Conservation (phyloP, 2,797 vertebrate species). For the Holocentrus rufus region DNA sequence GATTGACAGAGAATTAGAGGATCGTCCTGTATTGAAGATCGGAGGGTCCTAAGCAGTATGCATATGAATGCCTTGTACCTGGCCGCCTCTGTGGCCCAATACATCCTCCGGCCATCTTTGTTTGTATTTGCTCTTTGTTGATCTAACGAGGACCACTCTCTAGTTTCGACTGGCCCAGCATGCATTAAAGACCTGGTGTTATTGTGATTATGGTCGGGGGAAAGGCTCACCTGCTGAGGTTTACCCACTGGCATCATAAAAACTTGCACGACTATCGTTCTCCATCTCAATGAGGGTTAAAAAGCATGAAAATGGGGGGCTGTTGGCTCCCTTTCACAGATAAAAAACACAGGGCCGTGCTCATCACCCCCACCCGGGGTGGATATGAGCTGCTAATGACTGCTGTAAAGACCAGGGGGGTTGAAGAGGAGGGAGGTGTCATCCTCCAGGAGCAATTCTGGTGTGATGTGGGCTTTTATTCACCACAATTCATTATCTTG, state of each 20-base stretch:
- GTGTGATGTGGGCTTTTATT: constrained; percentile 56
- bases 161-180: constrained; percentile 66
- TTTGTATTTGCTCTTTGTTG: constrained; percentile 81
- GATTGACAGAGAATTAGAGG: neutral
- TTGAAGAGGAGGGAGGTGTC: constrained; percentile 8
- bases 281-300: constrained; percentile 78
- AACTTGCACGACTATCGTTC: constrained; percentile 52
- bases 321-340: constrained; percentile 69
- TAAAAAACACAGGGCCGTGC: constrained; percentile 70
- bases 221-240: constrained; percentile 74
- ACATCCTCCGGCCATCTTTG: constrained; percentile 59
- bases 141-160: constrained; percentile 75
- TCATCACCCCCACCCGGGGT: constrained; percentile 64
- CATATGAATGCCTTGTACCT: constrained; percentile 26
- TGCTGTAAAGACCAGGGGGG: constrained; percentile 69
- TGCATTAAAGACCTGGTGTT: constrained; percentile 69
- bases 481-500: constrained; percentile 62
- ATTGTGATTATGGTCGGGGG: constrained; percentile 46
- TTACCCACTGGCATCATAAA: constrained; percentile 76
- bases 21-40: neutral
- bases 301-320: constrained; percentile 74
- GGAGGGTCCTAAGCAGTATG: neutral
- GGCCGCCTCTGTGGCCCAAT: constrained; percentile 20
- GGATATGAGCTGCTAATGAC: constrained; percentile 82
- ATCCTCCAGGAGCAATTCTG: constrained; percentile 38